Conservation (phyloP, 2,113 vertebrate genomes). For the Anguilla rostrata region DNA sequence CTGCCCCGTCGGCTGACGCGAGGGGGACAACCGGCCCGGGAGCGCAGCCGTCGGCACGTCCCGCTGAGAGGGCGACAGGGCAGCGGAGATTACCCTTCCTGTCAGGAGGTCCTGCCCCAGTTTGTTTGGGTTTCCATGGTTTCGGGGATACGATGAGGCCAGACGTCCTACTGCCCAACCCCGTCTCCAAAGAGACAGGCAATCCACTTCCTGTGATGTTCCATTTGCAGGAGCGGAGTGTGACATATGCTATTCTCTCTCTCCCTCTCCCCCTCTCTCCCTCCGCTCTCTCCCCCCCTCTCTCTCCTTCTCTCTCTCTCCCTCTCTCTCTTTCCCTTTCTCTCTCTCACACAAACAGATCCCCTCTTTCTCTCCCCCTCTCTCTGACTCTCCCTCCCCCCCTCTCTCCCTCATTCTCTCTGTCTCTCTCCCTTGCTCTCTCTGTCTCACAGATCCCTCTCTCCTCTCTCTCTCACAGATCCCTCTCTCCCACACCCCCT, state of each 20-base stretch:
- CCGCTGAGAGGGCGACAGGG: background rate
- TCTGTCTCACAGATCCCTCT: background rate
- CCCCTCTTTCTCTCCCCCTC: too few species aligned
- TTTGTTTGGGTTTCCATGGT: background rate
- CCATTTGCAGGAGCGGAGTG: background rate
- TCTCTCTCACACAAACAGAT: too few species aligned
- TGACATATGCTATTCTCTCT: slow-evolving; percentile 34
- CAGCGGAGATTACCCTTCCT: background rate
- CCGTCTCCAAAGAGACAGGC: background rate
- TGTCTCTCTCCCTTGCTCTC: too few species aligned
- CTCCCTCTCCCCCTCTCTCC: slow-evolving; percentile 34
- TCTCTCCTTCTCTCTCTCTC: background rate
- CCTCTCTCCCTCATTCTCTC: too few species aligned
- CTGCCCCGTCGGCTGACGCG: background rate
- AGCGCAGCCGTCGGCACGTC: background rate
- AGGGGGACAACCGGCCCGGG: background rate
- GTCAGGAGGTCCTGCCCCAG: background rate
- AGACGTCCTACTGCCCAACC: background rate
- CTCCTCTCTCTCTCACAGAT: background rate
- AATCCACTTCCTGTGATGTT: slow-evolving; percentile 23
- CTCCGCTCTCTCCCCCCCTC: slow-evolving; percentile 27
- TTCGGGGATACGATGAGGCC: background rate
- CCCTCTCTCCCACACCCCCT: too few species aligned
- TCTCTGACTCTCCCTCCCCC: too few species aligned
- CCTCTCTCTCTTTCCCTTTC: too few species aligned